Evolutionary conservation across 2,888 invertebrate species (phyloP).

Genomic region (Diaphora mendica): DNA sequence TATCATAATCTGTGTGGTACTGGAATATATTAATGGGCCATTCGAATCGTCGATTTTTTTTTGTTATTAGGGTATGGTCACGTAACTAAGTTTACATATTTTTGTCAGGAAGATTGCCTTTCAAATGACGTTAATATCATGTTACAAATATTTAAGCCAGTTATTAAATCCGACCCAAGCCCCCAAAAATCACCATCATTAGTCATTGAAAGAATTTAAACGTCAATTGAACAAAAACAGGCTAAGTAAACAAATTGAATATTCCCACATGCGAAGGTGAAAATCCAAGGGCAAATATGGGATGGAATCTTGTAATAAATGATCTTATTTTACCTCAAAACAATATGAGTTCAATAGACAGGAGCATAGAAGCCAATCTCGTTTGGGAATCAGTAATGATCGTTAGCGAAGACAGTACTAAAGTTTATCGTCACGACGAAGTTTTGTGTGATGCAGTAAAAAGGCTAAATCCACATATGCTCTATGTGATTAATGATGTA

Average conservation of each 20-base stretch:
- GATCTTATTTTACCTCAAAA: conserved; percentile 54
- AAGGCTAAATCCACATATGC: conserved; percentile 78
- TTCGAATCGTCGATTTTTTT: background rate
- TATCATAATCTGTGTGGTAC: background rate
- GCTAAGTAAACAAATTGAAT: conserved; percentile 83
- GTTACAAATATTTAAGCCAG: conserved; percentile 23
- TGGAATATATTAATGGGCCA: background rate
- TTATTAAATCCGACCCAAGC: conserved; percentile 54
- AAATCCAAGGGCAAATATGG: conserved; percentile 83
- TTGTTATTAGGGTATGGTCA: background rate
- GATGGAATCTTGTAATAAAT: conserved; percentile 76
- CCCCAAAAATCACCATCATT: conserved; percentile 74
- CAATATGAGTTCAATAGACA: conserved; percentile 53
- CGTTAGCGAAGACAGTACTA: conserved; percentile 70
- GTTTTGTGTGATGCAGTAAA: conserved; percentile 76
- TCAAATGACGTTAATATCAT: background rate
- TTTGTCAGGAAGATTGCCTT: background rate
- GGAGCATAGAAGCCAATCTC: conserved; percentile 49
- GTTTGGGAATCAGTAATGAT: conserved; percentile 51
- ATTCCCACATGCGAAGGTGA: conserved; percentile 85
- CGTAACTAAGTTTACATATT: background rate
- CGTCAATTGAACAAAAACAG: conserved; percentile 86
- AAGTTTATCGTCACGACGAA: conserved; percentile 77
- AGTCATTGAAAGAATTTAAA: conserved; percentile 77
- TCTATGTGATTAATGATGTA: conserved; percentile 81